Base-by-base conservation (phyloP, 2,113 vertebrate genomes). In the Ictalurus punctatus region DNA sequence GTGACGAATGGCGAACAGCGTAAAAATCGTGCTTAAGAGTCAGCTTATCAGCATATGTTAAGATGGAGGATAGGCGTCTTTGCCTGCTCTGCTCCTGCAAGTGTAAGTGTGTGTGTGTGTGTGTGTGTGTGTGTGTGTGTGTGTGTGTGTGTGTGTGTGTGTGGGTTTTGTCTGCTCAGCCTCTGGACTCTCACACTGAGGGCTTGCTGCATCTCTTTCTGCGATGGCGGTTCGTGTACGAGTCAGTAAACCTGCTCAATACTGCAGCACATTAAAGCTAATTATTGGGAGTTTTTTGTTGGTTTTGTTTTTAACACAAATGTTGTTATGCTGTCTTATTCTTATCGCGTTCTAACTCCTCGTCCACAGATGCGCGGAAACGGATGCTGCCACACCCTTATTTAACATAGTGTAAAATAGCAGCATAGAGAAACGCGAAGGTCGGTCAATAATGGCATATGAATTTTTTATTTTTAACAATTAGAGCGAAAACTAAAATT, bases 381-480 rank as follows among this genome's bases (percentile, higher is more conserved):
- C 83, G 80, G 86, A 79, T 59, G 67, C 87, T 93, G 93, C 94
- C 95, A 95, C 94, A 94, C 94, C 94, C 92, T 89, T 81, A 89
- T 83, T 91, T 48, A 79, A 89, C 67, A 90, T 91, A 89, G 71
- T 83, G 90, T 88, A 87, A 92, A 90, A 91, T 91, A 67, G 21
- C 37, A 12, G 4, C 27, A 54, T 13, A 40, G 56, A 52, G 23
- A 40, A 37, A 40, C 25, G 34, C 30, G 30, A 37, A 61, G 1
- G 4, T 12, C 19, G 34, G 58, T 14, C 8, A 44, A 83, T 83
- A 23, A 63, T 17, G 6, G 21, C 37, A 44, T n/a, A 14, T 37
- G 21, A 25, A 52, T 78, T 52, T 52, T 10, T 52, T 78, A n/a
- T 58, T 58, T 30, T 30, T 25, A 74, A 73, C 40, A 78, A 88